Conservation (phyloP, 2,888 invertebrate species). For the Erynnis tages region DNA sequence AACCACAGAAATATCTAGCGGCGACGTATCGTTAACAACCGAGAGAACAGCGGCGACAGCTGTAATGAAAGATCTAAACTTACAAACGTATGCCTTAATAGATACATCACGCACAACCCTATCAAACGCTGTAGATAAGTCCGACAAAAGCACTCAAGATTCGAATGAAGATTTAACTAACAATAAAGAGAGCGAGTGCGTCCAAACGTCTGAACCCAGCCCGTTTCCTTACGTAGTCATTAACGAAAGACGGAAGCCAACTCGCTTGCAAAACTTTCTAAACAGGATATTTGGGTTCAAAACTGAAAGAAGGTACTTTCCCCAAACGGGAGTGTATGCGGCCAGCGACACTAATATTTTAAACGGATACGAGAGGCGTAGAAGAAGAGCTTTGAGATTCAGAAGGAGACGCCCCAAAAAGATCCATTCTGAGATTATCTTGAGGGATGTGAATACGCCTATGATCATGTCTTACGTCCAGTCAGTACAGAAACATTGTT, state of each 20-base stretch:
- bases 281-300: slow-evolving; percentile 60
- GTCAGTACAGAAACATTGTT: slow-evolving; percentile 56
- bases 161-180: slow-evolving; percentile 40
- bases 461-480: slow-evolving; percentile 60
- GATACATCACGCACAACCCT: slow-evolving; percentile 40
- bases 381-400: slow-evolving; percentile 40
- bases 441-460: slow-evolving; percentile 49
- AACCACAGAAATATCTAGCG: slow-evolving; percentile 50
- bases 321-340: slow-evolving; percentile 47
- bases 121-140: slow-evolving; percentile 25
- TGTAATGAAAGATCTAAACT: slow-evolving; percentile 50
- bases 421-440: slow-evolving; percentile 53
- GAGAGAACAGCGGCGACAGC: slow-evolving; percentile 44
- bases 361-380: slow-evolving; percentile 45
- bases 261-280: slow-evolving; percentile 62
- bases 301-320: slow-evolving; percentile 40
- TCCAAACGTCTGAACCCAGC: slow-evolving; percentile 35
- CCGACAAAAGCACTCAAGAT: slow-evolving; percentile 40
- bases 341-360: slow-evolving; percentile 60
- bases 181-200: slow-evolving; percentile 43
- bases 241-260: slow-evolving; percentile 48
- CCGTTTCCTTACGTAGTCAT: slow-evolving; percentile 43
- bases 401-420: slow-evolving; percentile 56
- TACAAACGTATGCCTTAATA: slow-evolving; percentile 44
- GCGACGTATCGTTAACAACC: slow-evolving; percentile 38